A percentile compares a stretch with the other conserved stretches of the same genome.
These are phyloP conservation scores for Cloeon dipterum DNA, from an alignment of 2,888 invertebrate species.

Conservation along the genomic window DNA sequence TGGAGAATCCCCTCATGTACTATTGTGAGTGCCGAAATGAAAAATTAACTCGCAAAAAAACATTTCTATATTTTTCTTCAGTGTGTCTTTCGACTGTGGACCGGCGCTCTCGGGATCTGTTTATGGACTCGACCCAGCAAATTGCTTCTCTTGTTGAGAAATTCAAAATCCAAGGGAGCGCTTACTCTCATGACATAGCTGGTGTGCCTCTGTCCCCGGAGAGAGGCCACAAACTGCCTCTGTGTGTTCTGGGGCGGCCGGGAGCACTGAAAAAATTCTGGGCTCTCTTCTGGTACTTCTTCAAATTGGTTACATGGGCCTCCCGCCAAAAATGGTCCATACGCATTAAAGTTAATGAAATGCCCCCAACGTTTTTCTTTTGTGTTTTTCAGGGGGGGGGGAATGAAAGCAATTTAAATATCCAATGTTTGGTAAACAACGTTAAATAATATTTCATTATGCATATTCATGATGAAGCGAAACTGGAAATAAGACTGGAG, in stretches of 20 bases:
- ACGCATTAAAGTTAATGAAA: no score
- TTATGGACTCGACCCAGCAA: conserved; percentile 81
- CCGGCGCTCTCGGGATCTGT: conserved; percentile 65
- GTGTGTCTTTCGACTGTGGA: conserved; percentile 58
- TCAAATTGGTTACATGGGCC: no score
- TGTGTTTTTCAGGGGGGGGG: no score
- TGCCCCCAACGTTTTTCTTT: no score
- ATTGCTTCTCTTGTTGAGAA: conserved; percentile 79
- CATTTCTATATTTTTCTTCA: conserved; percentile 13
- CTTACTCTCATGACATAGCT: conserved; percentile 19
- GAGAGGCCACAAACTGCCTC: conserved; percentile 35
- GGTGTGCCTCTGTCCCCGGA: conserved; percentile 9
- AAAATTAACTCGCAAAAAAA: neutral
- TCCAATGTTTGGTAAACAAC: no score
- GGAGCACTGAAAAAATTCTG: conserved; percentile 39
- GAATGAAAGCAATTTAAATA: no score
- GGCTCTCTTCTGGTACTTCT: conserved; percentile 24
- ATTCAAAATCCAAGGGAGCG: conserved; percentile 66
- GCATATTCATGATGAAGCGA: no score
- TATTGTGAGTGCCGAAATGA: conserved; percentile 47
- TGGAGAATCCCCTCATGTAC: conserved; percentile 96
- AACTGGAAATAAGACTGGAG: no score
- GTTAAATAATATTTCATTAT: no score
- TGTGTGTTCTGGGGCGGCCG: conserved; percentile 49
- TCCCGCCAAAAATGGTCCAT: no score